Base-by-base conservation (phyloP, 1,140 invertebrate species). In the Diorhabda elongata region DNA sequence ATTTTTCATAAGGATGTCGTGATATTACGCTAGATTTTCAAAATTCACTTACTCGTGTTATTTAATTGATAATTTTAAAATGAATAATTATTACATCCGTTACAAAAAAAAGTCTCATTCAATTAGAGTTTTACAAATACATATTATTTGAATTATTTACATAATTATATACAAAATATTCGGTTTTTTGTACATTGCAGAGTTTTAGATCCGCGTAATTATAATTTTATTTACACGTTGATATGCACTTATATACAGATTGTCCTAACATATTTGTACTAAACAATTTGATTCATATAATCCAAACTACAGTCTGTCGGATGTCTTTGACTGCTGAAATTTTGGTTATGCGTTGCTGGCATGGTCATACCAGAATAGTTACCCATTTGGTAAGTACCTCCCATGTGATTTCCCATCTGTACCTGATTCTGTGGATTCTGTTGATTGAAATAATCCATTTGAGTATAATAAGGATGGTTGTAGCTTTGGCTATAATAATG, bases 381-480 rank as follows among this genome's bases (percentile, higher is more conserved):
- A n/a, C 69, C 58, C 69, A 74, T 73, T 60, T 73, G 59, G 52
- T 75, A 73, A 44, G 66, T 45, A 11, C 68, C 58, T 6, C 68
- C 68, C 65, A 73, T 71, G 58, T 73, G 67, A 44, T 77, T 69
- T 2, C 68, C 44, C 61, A 74, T 71, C 61, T 71, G 71, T 69
- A 77, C 71, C 58, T 75, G 75, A 42, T 72, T 74, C 45, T 77
- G 76, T 6, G 62, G 52, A 43, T 74, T 74, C 58, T 74, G 76
- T 26, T 57, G 47, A 80, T 86, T 88, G 71, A 88, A 88, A 73
- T 88, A 88, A 67, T 88, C 87, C 86, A 88, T 87, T 81, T 88
- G 85, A 0, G 80, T 81, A 62, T 83, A 83, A 58, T 83, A 83
- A 41, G 73, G 70, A 63, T 81, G 79, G 64, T 82, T 87, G 74